Base-by-base conservation (phyloP, 1,140 invertebrate species). In the Neodiprion lecontei region DNA sequence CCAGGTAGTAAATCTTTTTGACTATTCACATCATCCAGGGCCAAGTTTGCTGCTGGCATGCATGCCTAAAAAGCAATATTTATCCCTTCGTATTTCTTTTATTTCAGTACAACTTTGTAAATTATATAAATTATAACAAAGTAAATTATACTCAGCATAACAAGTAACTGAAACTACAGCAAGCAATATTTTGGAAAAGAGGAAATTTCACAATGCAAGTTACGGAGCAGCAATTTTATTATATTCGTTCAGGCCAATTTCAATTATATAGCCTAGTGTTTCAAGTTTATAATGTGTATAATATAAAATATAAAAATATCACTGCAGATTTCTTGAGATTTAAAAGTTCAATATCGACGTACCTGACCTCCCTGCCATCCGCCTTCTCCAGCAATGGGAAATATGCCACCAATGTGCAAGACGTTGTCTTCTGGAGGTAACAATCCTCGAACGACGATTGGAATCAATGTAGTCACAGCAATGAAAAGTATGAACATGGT, bases 391-490 rank as follows among this genome's bases (percentile, higher is more conserved):
- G 91, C 93, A 87, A 99, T 99, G 5, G 98, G 98, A 89, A 99
- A 99, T 79, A 99, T 98, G 23, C 96, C 98, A 69, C 97, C 98
- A 86, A 99, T 98, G 87, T 99, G 96, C 75, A 99, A 89, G 75
- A 95, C 92, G 88, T 95, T 93, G 79, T 91, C 89, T 79, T 92
- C 90, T 40, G 79, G 77, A 69, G 83, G 80, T 17, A 17, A 17
- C 66, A 84, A 79, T 69, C 82, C 83, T 69, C 81, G 79, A 47
- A 78, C 71, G 72, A 61, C 53, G n/a, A 61, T 61, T 17, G n/a
- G 4, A 68, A 77, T 69, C 70, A 79, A 77, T 50, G 77, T 73
- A 21, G 78, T 73, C 21, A 86, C 61, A 78, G 82, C 23, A 53
- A 80, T 48, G 66, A 85, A 69, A 53, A 84, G 67, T 61, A 69